These are phyloP conservation scores for Lacerta viridis DNA, from an alignment of 2,797 vertebrate species.

Conservation along the genomic window DNA sequence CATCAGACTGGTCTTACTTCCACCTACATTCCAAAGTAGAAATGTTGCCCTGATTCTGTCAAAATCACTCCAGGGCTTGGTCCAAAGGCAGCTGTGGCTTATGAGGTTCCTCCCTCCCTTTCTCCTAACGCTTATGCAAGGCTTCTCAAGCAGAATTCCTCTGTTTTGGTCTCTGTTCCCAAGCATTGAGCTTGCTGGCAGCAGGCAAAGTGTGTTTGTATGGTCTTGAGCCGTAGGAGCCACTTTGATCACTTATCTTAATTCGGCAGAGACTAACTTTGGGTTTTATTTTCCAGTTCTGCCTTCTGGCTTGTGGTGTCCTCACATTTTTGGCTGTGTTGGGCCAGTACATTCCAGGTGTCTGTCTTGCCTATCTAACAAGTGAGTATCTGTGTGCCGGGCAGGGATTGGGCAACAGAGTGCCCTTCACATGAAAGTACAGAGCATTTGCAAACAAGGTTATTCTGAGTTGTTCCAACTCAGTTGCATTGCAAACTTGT, in stretches of 20 bases:
- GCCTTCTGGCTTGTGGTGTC: slow-evolving; percentile 89
- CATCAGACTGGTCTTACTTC: background rate
- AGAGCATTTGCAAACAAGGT: background rate
- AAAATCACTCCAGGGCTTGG: background rate
- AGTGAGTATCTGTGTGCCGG: slow-evolving; percentile 84
- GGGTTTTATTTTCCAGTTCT: slow-evolving; percentile 86
- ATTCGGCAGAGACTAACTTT: slow-evolving; percentile 54
- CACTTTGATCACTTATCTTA: background rate
- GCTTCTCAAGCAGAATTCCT: background rate
- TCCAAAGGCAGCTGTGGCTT: background rate
- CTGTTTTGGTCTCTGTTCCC: background rate
- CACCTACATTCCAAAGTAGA: background rate
- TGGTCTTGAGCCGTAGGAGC: background rate
- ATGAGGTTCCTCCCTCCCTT: background rate
- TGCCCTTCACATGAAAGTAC: background rate
- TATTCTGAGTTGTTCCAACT: background rate
- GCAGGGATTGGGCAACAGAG: background rate
- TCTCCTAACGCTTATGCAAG: background rate
- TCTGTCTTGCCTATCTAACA: slow-evolving; percentile 90
- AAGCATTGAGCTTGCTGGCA: background rate
- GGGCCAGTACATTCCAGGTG: slow-evolving; percentile 90
- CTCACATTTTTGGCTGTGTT: slow-evolving; percentile 90
- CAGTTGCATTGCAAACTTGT: background rate
- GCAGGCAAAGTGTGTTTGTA: background rate
- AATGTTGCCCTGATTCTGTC: background rate